Evolutionary conservation across 2,888 invertebrate genomes (phyloP), one percentile per base, ranked within the genome.

Genomic region (Agrotis puta): DNA sequence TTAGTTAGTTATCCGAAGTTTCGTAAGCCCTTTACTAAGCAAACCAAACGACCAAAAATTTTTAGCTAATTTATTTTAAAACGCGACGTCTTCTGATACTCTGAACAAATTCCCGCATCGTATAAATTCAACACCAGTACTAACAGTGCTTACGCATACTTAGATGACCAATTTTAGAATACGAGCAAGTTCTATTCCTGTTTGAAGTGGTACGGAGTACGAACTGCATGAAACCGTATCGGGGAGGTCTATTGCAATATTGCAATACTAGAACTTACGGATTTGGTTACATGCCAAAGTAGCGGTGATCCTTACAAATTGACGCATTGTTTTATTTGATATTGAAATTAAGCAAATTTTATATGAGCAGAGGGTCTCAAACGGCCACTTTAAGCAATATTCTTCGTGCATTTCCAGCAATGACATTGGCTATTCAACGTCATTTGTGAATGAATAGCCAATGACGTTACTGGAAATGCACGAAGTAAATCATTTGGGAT

Each of bases 201-300:
- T 67, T 64, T 64, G 24, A 64, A 78, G 22, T 64, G 78, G 57
- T 69, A 64, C 56, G 39, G 39, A 39, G 9, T 45, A 45, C 56
- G 57, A 63, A 79, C 53, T 65, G 70, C 64, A 61, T 54, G 64
- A 59, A 80, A 79, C 51, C 39, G 72, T 70, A 74, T 54, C 72
- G 53, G 79, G 54, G 74, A 63, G 79, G 74, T 68, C 69, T 84
- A 74, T 74, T 70, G 86, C 74, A 82, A 79, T n/a, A 73, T 74
- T 70, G 85, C 75, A 83, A 81, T 70, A 64, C 70, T 72, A 79
- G 70, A 77, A 64, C 50, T 69, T 58, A 9, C 39, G 70, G 68
- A 54, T 85, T 80, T 11, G 63, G 77, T 85, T 87, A 72, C 86
- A 65, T 58, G 70, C 71, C 51, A 74, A 77, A 77, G 71, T 59